Evolutionary conservation across 2,797 vertebrate species (phyloP).

Genomic region (Erithacus rubecula): DNA sequence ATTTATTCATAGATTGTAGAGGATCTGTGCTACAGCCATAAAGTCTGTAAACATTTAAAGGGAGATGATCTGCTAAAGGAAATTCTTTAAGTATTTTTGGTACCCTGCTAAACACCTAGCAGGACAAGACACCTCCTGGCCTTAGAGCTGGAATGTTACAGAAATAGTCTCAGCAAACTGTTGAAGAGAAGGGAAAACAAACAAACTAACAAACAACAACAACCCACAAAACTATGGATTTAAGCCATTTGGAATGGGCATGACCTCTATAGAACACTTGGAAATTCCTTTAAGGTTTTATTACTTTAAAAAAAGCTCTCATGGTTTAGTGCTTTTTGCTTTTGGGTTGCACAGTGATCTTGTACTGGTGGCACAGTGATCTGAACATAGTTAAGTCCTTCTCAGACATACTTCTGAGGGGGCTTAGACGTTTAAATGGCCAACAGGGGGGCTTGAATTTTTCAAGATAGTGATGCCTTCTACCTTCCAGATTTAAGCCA

Average conservation of each 20-base stretch:
- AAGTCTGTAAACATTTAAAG: constrained; percentile 5
- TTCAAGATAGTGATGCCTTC: background rate
- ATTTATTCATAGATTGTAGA: background rate
- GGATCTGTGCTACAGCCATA: background rate
- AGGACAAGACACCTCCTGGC: background rate
- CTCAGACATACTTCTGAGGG: background rate
- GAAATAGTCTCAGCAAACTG: background rate
- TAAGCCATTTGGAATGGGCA: background rate
- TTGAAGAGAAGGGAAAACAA: background rate
- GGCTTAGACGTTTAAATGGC: background rate
- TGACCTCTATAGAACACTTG: background rate
- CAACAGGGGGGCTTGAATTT: background rate
- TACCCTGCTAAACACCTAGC: background rate
- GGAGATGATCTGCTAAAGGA: background rate
- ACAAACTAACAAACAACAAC: no score
- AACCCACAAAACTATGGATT: background rate
- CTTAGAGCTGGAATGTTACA: background rate
- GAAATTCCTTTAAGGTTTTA: background rate
- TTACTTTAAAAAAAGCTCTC: background rate
- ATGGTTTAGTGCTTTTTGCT: background rate
- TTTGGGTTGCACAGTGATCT: background rate
- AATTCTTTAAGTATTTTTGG: constrained; percentile 20
- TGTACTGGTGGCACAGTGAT: background rate
- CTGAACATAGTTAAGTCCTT: background rate
- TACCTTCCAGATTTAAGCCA: background rate